Percentiles rank a stretch among this genome's conserved stretches.
phyloP scores from a whole-genome alignment of 2,113 vertebrate species.

The Physeter macrocephalus region DNA sequence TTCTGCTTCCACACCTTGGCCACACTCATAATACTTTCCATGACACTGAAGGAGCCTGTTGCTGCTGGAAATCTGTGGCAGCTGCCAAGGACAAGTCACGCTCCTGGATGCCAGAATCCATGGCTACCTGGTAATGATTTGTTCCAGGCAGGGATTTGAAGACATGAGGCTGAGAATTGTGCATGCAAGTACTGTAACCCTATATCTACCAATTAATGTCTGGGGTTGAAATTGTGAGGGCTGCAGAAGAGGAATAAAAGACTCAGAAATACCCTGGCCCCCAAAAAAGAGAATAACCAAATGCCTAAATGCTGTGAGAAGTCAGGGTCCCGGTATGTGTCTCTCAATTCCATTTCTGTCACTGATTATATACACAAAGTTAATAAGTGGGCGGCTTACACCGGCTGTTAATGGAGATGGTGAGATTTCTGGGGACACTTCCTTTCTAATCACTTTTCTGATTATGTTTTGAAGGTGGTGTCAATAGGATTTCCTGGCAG shows the following conservation, averaged over 20 bases:
- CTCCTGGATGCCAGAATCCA: not conserved
- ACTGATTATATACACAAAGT: not conserved
- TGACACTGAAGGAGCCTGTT: not conserved
- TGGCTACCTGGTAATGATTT: not conserved
- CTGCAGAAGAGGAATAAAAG: not conserved
- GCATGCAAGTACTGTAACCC: not conserved
- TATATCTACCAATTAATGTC: not conserved
- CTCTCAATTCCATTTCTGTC: not conserved
- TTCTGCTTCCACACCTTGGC: not conserved
- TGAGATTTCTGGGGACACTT: not conserved
- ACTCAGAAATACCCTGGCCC: too few species aligned
- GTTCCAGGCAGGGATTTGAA: not conserved
- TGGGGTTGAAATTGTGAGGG: not conserved
- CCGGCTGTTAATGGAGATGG: too few species aligned
- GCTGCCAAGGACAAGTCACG: not conserved
- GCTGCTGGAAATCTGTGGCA: not conserved
- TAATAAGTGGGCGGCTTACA: not conserved
- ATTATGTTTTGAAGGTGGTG: not conserved
- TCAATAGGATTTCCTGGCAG: not conserved
- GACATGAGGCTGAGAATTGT: not conserved
- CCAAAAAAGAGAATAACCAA: not conserved
- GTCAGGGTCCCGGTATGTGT: not conserved
- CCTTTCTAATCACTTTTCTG: not conserved
- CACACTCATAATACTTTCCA: fast-evolving
- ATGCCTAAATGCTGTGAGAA: not conserved